Conservation (phyloP, 2,888 invertebrate species). For the Drosophila monieri region DNA sequence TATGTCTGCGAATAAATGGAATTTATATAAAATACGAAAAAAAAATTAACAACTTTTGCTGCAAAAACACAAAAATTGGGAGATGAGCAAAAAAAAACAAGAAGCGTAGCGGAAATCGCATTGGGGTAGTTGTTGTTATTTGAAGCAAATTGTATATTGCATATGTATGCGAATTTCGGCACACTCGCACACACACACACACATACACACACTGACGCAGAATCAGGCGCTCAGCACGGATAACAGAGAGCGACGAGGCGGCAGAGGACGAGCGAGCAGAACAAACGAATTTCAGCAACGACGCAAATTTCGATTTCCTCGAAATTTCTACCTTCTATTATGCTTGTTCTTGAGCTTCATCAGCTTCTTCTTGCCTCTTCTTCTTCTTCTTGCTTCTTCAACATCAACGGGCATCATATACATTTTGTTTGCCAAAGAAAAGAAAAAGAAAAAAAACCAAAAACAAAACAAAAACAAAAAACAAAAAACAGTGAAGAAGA, state of each 20-base stretch:
- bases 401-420: slow-evolving; percentile 32
- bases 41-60: slow-evolving; percentile 16
- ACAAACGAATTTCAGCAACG: slow-evolving; percentile 68
- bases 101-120: slow-evolving; percentile 67
- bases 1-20: slow-evolving; percentile 9
- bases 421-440: slow-evolving; percentile 65
- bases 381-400: slow-evolving; percentile 47
- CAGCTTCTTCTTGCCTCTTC: slow-evolving; percentile 44
- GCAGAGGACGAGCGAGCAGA: slow-evolving; percentile 43
- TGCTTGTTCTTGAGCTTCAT: slow-evolving; percentile 51
- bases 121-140: slow-evolving; percentile 73
- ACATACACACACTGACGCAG: slow-evolving; percentile 5
- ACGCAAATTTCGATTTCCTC: slow-evolving; percentile 78
- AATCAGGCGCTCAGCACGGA: slow-evolving; percentile 40
- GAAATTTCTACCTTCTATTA: slow-evolving; percentile 76
- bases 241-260: slow-evolving; percentile 48
- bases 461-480: slow-evolving; percentile 7
- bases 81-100: slow-evolving; percentile 71
- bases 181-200: slow-evolving; percentile 20
- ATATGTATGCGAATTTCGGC: slow-evolving; percentile 52
- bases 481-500: slow-evolving; percentile 34
- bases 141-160: slow-evolving; percentile 66
- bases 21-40: neutral
- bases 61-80: slow-evolving; percentile 48
- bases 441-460: slow-evolving; percentile 26